Conservation (phyloP, 2,113 vertebrate genomes). For the Phrynocephalus versicolor region DNA sequence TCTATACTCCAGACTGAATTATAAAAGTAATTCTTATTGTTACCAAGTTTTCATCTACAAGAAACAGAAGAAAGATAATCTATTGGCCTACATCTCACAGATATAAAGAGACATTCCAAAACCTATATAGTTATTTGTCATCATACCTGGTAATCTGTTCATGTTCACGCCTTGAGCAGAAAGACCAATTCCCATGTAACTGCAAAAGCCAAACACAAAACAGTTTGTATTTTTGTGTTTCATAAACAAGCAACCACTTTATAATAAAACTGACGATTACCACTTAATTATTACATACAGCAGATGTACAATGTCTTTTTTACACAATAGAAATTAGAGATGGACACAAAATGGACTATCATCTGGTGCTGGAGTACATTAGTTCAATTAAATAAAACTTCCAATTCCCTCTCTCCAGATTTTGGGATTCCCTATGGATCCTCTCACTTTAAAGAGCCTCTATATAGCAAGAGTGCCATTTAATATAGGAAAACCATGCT, state of each 20-base stretch:
- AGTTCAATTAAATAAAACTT: too few relatives aligned
- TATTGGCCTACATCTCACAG: background rate
- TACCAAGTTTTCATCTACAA: background rate
- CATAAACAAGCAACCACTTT: constrained; percentile 15
- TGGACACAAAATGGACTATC: too few relatives aligned
- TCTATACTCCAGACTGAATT: background rate
- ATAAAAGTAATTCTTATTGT: background rate
- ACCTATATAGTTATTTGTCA: background rate
- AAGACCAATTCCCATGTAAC: constrained; percentile 99
- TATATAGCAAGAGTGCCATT: too few relatives aligned
- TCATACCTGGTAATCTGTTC: constrained; percentile 97
- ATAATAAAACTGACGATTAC: background rate
- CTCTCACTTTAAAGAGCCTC: too few relatives aligned
- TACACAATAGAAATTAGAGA: background rate
- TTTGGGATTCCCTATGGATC: too few relatives aligned
- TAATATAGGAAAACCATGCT: too few relatives aligned
- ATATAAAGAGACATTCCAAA: background rate
- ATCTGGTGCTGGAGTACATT: too few relatives aligned
- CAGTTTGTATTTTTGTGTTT: constrained; percentile 44
- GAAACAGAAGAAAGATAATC: background rate
- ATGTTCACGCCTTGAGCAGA: constrained; percentile 99
- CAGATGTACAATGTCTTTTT: background rate
- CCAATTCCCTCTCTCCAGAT: too few relatives aligned
- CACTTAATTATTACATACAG: background rate
- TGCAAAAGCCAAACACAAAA: constrained; percentile 68